These are phyloP conservation scores for Mesocentrotus franciscanus DNA, from an alignment of 53 echinoderm and acorn worm genomes.

Conservation along the genomic window DNA sequence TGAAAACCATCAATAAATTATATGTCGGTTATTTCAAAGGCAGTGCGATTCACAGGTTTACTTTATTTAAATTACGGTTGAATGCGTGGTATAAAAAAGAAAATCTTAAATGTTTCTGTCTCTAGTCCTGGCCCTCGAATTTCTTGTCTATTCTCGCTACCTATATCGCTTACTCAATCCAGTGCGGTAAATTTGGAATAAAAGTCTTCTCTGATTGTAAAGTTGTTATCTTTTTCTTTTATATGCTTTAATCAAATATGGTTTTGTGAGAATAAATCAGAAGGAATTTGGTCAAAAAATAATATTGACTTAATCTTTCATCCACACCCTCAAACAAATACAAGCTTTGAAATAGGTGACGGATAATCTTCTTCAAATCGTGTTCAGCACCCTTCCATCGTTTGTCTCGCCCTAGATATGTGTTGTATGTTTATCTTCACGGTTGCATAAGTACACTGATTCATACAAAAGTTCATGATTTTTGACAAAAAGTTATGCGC, in stretches of 20 bases:
- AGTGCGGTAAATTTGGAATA: not conserved
- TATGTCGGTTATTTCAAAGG: not conserved
- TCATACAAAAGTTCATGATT: conserved; percentile 29
- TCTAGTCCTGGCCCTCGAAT: not conserved
- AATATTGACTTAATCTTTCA: conserved; percentile 7
- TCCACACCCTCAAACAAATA: conserved; percentile 31
- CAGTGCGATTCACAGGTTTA: not conserved
- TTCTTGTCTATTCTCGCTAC: not conserved
- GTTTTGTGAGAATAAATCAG: not conserved
- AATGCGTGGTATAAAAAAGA: not conserved
- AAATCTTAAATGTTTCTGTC: not conserved
- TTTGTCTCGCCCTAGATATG: not conserved
- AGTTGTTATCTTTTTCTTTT: not conserved
- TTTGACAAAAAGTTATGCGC: not conserved
- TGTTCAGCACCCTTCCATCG: not conserved
- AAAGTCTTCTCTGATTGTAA: not conserved
- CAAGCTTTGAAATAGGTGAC: conserved; percentile 2
- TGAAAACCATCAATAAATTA: too few species aligned
- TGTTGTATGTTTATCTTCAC: conserved; percentile 3
- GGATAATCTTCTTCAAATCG: conserved; percentile 17
- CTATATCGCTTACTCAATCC: not conserved
- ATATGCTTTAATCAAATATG: not conserved
- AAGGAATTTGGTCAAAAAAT: not conserved
- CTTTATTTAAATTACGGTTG: not conserved
- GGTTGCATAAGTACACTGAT: not conserved